Conservation (phyloP, 2,888 invertebrate species). For the Anthophora plumipes region DNA sequence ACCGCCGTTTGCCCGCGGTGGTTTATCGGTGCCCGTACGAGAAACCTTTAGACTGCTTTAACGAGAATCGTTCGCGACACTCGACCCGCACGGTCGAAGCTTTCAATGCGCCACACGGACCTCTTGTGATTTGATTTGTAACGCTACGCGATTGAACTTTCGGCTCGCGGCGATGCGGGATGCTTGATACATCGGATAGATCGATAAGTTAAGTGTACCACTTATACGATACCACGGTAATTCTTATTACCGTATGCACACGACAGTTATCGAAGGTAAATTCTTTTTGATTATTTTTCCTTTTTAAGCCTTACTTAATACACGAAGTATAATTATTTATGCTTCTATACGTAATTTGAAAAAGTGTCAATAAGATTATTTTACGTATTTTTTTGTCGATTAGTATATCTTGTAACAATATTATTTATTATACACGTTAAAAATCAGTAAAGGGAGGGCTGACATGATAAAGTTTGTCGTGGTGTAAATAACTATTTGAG, state of each 20-base stretch:
- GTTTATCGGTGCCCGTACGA: constrained; percentile 14
- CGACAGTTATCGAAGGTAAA: too few species aligned
- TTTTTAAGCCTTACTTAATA: background rate
- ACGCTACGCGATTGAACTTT: constrained; percentile 13
- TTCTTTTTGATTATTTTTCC: too few species aligned
- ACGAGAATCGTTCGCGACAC: constrained; percentile 48
- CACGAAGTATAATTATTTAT: background rate
- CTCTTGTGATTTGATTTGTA: constrained; percentile 43
- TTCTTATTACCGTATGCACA: background rate
- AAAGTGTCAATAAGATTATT: too few species aligned
- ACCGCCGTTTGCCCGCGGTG: background rate
- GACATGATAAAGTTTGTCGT: too few species aligned
- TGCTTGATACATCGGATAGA: constrained; percentile 1
- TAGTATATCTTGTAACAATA: background rate
- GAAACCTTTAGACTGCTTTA: constrained; percentile 39
- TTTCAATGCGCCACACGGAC: constrained; percentile 32
- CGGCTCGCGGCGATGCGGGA: constrained; percentile 1
- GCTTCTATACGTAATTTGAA: background rate
- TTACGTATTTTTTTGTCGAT: background rate
- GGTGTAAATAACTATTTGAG: background rate
- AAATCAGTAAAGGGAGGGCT: too few species aligned
- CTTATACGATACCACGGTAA: background rate
- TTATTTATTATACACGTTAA: too few species aligned
- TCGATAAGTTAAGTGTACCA: constrained; percentile 22
- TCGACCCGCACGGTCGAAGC: constrained; percentile 23